Percentiles rank a stretch among this genome's conserved stretches.
phyloP scores from a whole-genome alignment of 2,888 invertebrate species.

The Abscondita cerata region DNA sequence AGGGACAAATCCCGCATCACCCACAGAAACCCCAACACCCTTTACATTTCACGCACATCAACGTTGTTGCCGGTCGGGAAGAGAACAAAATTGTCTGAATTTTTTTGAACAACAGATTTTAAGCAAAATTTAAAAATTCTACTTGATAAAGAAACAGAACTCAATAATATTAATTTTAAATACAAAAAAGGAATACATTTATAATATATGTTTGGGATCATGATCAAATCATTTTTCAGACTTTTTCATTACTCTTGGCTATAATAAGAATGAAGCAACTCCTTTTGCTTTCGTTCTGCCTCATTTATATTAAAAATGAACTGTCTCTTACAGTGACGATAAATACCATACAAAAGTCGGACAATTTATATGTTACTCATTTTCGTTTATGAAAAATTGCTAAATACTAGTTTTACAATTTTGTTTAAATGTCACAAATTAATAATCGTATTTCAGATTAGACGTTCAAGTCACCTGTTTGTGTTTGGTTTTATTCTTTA shows the following conservation, averaged over 20 bases:
- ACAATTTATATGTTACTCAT: slow-evolving; percentile 51
- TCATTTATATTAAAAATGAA: slow-evolving; percentile 60
- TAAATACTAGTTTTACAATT: too few relatives aligned
- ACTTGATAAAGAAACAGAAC: too few relatives aligned
- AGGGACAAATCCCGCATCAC: slow-evolving; percentile 52
- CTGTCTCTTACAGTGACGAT: slow-evolving; percentile 58
- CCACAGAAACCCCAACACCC: slow-evolving; percentile 42
- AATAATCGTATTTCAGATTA: too few relatives aligned
- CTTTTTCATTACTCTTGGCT: slow-evolving; percentile 24
- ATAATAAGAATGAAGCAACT: slow-evolving; percentile 27
- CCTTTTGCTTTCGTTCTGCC: slow-evolving; percentile 38
- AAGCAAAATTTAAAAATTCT: background rate
- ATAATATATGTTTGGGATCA: slow-evolving; percentile 31
- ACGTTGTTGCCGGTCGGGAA: slow-evolving; percentile 47
- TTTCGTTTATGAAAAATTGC: slow-evolving; percentile 35
- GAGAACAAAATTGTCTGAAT: slow-evolving; percentile 52
- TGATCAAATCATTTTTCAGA: slow-evolving; percentile 34
- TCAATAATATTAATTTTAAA: too few relatives aligned
- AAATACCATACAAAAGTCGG: slow-evolving; percentile 45
- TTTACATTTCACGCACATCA: slow-evolving; percentile 29
- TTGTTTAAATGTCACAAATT: too few relatives aligned
- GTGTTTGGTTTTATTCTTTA: background rate
- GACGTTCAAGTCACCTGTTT: too few relatives aligned
- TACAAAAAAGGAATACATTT: slow-evolving; percentile 22
- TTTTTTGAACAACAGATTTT: slow-evolving; percentile 15